Base-by-base conservation (phyloP, 2,797 vertebrate species). In the Acomys russatus region DNA sequence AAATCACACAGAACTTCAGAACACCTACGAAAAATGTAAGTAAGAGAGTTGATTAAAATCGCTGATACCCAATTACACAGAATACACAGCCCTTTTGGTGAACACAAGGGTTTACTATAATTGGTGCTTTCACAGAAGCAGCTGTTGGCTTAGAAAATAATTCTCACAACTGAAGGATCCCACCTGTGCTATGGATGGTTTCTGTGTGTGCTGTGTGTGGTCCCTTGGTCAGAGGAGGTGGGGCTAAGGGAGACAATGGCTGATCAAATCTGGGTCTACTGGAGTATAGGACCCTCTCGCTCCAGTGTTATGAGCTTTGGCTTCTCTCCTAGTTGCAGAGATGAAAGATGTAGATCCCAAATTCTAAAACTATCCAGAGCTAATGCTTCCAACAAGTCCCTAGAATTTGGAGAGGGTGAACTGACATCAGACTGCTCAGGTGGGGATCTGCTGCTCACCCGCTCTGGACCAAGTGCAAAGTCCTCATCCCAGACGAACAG, bases 1-100 rank as follows among this genome's bases (percentile, higher is more conserved):
- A 22, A 94, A 82, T 73, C 70, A 74, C 71, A 64, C 11, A 86
- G 30, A 91, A 38, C 82, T 95, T 95, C 3, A 87, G 20, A 89
- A 91, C 15, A 89, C 17, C 86, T 51, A 80, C 71, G 25, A 49
- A 92, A 79, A 79, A 70, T 61, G 23, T 35, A 44, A 49, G 92
- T 49, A 64, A 78, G 1, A 35, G 28, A 35, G 56, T 74, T 82
- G 15, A 87, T 83, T 20, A 59, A 76, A 77, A 38, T 33, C 44
- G 22, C 54, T 83, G 61, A 54, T 74, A 17, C 51, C 3, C 18
- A 76, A 3, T 90, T 76, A 78, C n/a, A 61, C 35, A 64, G 30
- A 90, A 66, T 8, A 80, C 38, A 64, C 8, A 35, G 18, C 51
- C 22, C 22, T 15, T 74, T 94, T 74, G n/a, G 15, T 64, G 66